Base-by-base conservation (phyloP, 53 echinoderm and acorn worm species). In the Astropecten irregularis region DNA sequence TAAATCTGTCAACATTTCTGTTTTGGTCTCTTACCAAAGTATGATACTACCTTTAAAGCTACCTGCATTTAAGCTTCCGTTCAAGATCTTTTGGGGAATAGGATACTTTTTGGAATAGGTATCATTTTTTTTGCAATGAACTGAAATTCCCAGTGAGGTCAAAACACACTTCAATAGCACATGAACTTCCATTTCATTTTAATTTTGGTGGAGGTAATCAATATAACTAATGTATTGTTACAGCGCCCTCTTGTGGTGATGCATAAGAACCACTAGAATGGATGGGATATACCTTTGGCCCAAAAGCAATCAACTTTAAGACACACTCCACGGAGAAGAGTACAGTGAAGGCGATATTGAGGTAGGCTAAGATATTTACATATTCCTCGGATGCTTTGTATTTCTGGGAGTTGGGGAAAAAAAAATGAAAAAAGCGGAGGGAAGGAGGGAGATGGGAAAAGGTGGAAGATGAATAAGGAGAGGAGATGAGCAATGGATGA, bases 311-410 rank as follows among this genome's bases (percentile, higher is more conserved):
- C 23, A 92, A 79, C 70, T 99, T 99, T 22, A 99, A 73, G 28
- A 92, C 49, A 39, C 90, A 89, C 84, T 99, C 99, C 69, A 99
- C 88, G 22, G 94, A 83, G 84, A 99, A 99, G 69, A 99, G 88
- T 3, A 86, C 86, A 1, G 99, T 99, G 84, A 99, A 99, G 64
- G 71, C 87, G 49, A 99, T 91, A 77, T 99, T 99, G 63, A 99
- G 69, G 64, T 83, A 68, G 34, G 86, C 88, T 72, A 95, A 82
- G 9, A 83, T 42, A 6, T 68, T 60, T 22, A 76, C 50, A 21
- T 82, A 92, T n/a, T 82, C 71, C 0, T 90, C 49, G 10, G 90
- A 46, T 71, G 92, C 92, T 23, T 69, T 42, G 48, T 99, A 77
- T 81, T 90, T 82, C 99, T 99, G 74, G 11, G 67, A 35, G 39